A percentile compares a stretch with the other conserved stretches of the same genome.
These are phyloP conservation scores for Dolichallabes microphthalmus DNA, from an alignment of 2,113 vertebrate species.

Conservation along the genomic window DNA sequence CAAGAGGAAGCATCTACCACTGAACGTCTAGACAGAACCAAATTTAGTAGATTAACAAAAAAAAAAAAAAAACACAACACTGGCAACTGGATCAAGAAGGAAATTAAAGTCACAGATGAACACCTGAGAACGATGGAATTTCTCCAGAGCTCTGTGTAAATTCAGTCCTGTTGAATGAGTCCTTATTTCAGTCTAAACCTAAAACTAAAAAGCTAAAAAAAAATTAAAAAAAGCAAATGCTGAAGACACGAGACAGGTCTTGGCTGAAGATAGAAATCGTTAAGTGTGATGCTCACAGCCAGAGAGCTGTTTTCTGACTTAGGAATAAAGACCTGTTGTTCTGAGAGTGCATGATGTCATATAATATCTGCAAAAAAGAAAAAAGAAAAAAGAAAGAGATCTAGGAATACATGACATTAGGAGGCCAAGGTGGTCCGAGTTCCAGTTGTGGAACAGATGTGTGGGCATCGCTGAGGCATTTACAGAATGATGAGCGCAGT, in stretches of 20 bases:
- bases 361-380: not conserved
- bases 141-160: not conserved
- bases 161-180: not conserved
- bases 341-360: not conserved
- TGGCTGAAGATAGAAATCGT: not conserved
- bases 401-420: not conserved
- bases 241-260: not conserved
- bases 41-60: not conserved
- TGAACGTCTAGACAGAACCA: not conserved
- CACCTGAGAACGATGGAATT: not conserved
- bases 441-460: constrained; percentile 17
- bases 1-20: not conserved
- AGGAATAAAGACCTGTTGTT: constrained; percentile 8
- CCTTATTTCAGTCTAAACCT: not conserved
- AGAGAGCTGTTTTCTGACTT: not conserved
- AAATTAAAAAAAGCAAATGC: too few relatives aligned
- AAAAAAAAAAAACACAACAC: not conserved
- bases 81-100: not conserved
- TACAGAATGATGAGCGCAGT: not conserved
- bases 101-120: not conserved
- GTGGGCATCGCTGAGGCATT: not conserved
- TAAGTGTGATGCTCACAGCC: not conserved
- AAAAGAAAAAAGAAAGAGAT: not conserved
- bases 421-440: not conserved
- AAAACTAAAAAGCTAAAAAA: not conserved